phyloP scores from a whole-genome alignment of 2,797 vertebrate species.

The Merluccius polli region DNA sequence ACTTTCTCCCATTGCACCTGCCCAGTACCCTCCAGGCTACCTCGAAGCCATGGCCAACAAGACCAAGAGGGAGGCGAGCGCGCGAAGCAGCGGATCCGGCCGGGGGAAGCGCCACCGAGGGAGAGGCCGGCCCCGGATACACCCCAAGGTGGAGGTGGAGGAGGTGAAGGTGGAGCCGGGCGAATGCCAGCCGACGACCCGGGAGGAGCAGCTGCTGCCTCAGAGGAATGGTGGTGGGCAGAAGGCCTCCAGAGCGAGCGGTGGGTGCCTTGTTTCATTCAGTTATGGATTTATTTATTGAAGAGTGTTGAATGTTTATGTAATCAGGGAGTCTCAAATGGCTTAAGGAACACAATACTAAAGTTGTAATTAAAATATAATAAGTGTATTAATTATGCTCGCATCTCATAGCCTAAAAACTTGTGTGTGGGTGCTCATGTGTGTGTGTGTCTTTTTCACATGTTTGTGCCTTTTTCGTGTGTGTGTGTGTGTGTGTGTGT shows the following conservation, averaged over 20 bases:
- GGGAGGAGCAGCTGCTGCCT: slow-evolving; percentile 14
- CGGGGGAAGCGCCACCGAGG: slow-evolving; percentile 79
- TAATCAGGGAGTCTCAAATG: not conserved
- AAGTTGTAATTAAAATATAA: not conserved
- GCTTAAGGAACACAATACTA: not conserved
- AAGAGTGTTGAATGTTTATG: not conserved
- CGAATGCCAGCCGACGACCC: slow-evolving; percentile 27
- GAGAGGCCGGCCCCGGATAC: slow-evolving; percentile 68
- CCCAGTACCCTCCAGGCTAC: slow-evolving; percentile 95
- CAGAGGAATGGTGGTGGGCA: slow-evolving; percentile 70
- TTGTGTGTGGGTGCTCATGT: too few species aligned
- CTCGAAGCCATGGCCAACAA: slow-evolving; percentile 94
- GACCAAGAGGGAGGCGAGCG: slow-evolving; percentile 81
- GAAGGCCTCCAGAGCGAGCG: slow-evolving; percentile 56
- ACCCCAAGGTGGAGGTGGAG: slow-evolving; percentile 60
- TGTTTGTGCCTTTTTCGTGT: too few species aligned
- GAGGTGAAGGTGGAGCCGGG: slow-evolving; percentile 63
- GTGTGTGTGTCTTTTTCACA: too few species aligned
- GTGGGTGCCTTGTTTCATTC: slow-evolving; percentile 47
- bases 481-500: too few species aligned
- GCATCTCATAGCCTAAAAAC: not conserved
- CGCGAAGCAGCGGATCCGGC: slow-evolving; percentile 55
- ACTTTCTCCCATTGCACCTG: not conserved
- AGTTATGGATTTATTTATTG: not conserved
- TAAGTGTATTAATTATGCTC: not conserved